Evolutionary conservation across 1,140 invertebrate genomes (phyloP).

Genomic region (Heterodera carotae): DNA sequence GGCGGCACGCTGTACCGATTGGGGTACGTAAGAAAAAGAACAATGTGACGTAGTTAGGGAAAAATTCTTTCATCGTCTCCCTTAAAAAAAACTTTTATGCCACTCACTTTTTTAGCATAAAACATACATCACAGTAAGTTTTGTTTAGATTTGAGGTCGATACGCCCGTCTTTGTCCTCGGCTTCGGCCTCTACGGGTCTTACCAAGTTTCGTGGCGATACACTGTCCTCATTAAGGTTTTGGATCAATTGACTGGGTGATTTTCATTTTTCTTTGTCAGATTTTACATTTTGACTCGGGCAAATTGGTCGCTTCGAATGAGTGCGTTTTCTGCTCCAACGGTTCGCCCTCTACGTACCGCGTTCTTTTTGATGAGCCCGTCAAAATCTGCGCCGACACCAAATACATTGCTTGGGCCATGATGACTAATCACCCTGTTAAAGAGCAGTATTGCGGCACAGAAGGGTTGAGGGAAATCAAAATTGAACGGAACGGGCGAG

Average conservation of each 20-base stretch:
- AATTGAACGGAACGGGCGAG: background rate
- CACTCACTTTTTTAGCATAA: too few species aligned
- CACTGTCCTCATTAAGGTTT: constrained; percentile 75
- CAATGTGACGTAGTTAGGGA: too few species aligned
- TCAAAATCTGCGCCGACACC: constrained; percentile 79
- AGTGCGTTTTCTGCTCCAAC: constrained; percentile 79
- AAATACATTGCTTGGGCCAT: constrained; percentile 83
- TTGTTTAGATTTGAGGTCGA: constrained; percentile 78
- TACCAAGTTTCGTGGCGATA: constrained; percentile 81
- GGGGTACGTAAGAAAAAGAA: too few species aligned
- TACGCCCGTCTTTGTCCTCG: too few species aligned
- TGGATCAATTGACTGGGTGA: constrained; percentile 17
- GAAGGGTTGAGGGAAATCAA: constrained; percentile 77
- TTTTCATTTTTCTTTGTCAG: too few species aligned
- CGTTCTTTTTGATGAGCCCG: too few species aligned
- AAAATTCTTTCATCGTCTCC: too few species aligned
- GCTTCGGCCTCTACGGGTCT: constrained; percentile 84
- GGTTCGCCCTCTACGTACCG: constrained; percentile 79
- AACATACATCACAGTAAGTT: too few species aligned
- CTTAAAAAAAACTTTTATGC: too few species aligned
- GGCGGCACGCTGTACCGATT: constrained; percentile 83
- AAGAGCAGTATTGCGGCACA: constrained; percentile 83
- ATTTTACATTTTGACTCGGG: constrained; percentile 77
- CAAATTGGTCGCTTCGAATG: constrained; percentile 78
- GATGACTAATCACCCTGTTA: constrained; percentile 76